Evolutionary conservation across 2,797 vertebrate species (phyloP).

Genomic region (Neosilurus hyrtlii): DNA sequence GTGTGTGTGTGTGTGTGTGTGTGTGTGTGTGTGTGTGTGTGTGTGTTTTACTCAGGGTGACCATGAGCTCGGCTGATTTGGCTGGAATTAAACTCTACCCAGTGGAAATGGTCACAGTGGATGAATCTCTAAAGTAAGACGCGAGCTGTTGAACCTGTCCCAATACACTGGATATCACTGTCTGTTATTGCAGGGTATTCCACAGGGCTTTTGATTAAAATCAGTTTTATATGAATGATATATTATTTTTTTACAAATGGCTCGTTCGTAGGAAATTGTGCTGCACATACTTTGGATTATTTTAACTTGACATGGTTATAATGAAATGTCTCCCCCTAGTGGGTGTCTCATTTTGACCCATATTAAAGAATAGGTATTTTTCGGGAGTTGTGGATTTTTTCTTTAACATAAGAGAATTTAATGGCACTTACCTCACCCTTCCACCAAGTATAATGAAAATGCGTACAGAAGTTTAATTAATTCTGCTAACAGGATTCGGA

Average conservation of each 20-base stretch:
- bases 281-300: too few species aligned
- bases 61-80: conserved; percentile 68
- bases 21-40: not conserved
- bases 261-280: not conserved
- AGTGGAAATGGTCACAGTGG: conserved; percentile 72
- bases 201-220: not conserved
- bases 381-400: too few species aligned
- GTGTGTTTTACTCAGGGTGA: conserved; percentile 66
- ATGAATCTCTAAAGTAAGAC: conserved; percentile 76
- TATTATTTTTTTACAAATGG: not conserved
- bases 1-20: not conserved
- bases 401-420: too few species aligned
- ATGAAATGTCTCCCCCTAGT: too few species aligned
- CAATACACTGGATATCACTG: too few species aligned
- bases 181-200: not conserved
- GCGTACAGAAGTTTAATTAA: too few species aligned
- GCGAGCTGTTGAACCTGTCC: not conserved
- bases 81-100: conserved; percentile 76
- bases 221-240: not conserved
- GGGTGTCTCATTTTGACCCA: too few species aligned
- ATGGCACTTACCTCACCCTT: too few species aligned
- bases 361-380: too few species aligned
- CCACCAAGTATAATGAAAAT: too few species aligned
- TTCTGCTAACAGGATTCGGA: too few species aligned
- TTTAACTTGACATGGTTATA: too few species aligned